Evolutionary conservation across 2,888 invertebrate species (phyloP).

Genomic region (Celastrina argiolus): DNA sequence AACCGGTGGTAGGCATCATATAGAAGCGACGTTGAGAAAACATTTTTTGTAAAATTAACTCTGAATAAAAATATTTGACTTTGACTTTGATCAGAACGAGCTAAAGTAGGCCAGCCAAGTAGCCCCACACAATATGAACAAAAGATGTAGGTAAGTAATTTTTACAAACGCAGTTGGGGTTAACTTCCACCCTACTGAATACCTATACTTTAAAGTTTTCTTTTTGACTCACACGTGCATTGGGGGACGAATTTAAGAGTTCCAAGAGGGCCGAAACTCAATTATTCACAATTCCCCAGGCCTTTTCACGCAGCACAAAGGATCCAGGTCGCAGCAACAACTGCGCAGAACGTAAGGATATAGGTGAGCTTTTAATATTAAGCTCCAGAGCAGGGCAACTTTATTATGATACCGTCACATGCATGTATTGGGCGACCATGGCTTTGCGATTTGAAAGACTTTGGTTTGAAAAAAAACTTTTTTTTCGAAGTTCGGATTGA

Average conservation of each 20-base stretch:
- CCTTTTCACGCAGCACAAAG: conserved; percentile 71
- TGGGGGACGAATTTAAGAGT: conserved; percentile 49
- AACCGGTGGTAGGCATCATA: too few species aligned
- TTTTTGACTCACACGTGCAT: conserved; percentile 19
- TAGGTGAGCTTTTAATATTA: conserved; percentile 65
- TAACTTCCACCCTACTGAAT: background rate
- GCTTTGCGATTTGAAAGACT: background rate
- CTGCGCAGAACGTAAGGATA: conserved; percentile 51
- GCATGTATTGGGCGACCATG: conserved; percentile 14
- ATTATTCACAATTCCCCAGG: conserved; percentile 69
- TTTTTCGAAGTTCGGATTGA: too few species aligned
- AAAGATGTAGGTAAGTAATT: background rate
- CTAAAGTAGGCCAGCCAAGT: background rate
- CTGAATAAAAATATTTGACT: too few species aligned
- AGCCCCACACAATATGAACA: background rate
- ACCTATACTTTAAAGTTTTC: background rate
- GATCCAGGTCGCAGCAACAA: conserved; percentile 70
- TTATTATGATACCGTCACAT: conserved; percentile 56
- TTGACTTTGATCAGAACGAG: too few species aligned
- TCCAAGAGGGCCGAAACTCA: conserved; percentile 55
- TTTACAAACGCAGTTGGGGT: background rate
- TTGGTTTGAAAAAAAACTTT: background rate
- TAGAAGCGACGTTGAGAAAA: too few species aligned
- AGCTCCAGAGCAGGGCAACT: conserved; percentile 50
- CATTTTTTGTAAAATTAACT: too few species aligned